Base-by-base conservation (phyloP, 2,888 invertebrate species). In the Ernsta delagoae region DNA sequence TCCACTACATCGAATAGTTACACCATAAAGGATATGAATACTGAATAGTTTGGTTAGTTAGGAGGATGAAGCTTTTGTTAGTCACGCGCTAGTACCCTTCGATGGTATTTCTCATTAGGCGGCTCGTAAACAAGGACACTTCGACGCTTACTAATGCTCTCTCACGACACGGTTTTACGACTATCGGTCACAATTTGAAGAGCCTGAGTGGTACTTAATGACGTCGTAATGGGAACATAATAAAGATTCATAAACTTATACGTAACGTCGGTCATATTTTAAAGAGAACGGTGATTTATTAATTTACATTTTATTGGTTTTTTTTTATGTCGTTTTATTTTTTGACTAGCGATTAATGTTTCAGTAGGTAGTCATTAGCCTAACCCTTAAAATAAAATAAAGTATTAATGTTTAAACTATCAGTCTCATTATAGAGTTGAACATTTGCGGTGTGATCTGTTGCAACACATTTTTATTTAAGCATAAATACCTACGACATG, bases 21-120 rank as follows among this genome's bases (percentile, higher is more conserved):
- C 4, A 0, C 9, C 5, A 45, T n/a, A 45, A n/a, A 45, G 45
- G 9, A 9, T 45, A n/a, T n/a, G 43, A 9, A 11, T 43, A 9
- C 4, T n/a, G 43, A 9, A 11, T 43, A 9, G 9, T 11, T 45
- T 43, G 16, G 50, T 50, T 16, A 50, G 75, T 74, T 56, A 78
- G 79, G 76, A 79, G 77, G 79, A 75, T 79, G 77, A 79, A 76
- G 78, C 79, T 79, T 84, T 83, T 81, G 81, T 82, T 83, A 87
- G 87, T 86, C 86, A 86, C 85, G 85, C 81, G 79, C 81, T 79
- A 82, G 79, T 82, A 83, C 53, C 81, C 78, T 74, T 72, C 71
- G 78, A 85, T 83, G 83, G 84, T 83, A 84, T 86, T 84, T 86
- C 89, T 89, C 88, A 91, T 92, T 90, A 91, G 83, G 79, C 77